A percentile compares a stretch with the other conserved stretches of the same genome.
These are phyloP conservation scores for Notodonta ziczac DNA, from an alignment of 2,888 invertebrate species.

Conservation along the genomic window DNA sequence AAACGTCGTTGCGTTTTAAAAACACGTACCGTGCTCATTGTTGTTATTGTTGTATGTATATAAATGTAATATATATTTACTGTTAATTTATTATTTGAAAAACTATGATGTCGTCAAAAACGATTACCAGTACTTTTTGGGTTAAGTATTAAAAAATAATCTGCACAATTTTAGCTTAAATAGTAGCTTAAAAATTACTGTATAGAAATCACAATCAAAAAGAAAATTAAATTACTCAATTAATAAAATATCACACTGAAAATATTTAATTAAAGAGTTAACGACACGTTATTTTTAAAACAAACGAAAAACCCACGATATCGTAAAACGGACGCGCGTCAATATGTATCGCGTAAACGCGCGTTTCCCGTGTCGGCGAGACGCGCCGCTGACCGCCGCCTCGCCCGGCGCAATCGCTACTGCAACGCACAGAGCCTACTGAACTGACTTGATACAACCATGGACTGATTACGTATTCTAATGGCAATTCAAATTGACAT, in stretches of 20 bases:
- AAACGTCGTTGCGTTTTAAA: no score
- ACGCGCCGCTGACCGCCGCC: slow-evolving; percentile 28
- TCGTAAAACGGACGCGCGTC: background rate
- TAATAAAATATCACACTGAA: background rate
- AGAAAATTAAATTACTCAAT: background rate
- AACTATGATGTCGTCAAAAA: no score
- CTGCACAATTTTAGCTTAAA: no score
- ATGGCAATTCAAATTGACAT: slow-evolving; percentile 18
- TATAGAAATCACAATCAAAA: no score
- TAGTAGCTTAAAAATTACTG: no score
- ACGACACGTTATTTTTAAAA: background rate
- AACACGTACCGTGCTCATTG: no score
- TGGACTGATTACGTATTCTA: slow-evolving; percentile 32
- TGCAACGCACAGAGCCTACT: slow-evolving; percentile 43
- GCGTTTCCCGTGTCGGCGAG: slow-evolving; percentile 27
- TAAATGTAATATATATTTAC: no score
- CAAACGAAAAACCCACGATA: background rate
- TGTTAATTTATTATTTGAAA: no score
- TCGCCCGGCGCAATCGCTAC: slow-evolving; percentile 43
- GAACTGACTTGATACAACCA: slow-evolving; percentile 30
- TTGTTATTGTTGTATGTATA: no score
- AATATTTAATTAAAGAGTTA: background rate
- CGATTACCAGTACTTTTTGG: no score
- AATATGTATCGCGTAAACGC: slow-evolving; percentile 19
- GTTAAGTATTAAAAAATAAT: no score